phyloP scores from a whole-genome alignment of 2,113 vertebrate species.

The Setophaga petechia region DNA sequence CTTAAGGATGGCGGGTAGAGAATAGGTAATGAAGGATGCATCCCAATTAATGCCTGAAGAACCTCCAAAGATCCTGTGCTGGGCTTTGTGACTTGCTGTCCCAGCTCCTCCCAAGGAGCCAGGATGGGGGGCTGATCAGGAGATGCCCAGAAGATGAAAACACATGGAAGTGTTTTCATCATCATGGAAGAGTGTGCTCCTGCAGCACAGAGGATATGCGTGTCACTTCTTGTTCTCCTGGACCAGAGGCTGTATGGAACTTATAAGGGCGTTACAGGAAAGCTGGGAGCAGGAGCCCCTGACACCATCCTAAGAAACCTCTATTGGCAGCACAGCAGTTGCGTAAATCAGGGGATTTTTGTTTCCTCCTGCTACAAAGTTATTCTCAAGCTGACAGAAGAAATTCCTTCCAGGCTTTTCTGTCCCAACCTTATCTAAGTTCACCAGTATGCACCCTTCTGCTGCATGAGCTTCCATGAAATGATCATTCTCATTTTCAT shows the following conservation, averaged over 20 bases:
- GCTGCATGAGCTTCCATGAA: background rate
- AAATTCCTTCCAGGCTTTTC: background rate
- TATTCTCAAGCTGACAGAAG: background rate
- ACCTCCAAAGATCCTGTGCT: background rate
- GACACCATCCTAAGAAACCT: background rate
- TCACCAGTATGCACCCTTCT: background rate
- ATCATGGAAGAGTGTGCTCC: background rate
- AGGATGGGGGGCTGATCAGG: background rate
- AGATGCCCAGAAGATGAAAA: background rate
- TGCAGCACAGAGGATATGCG: rapidly evolving
- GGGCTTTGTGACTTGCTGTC: rapidly evolving
- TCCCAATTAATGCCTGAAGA: background rate
- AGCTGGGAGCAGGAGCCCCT: background rate
- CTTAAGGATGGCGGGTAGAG: background rate
- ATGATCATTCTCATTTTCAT: background rate
- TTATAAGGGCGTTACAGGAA: background rate
- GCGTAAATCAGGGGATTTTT: background rate
- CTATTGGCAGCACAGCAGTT: rapidly evolving
- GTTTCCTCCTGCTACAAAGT: background rate
- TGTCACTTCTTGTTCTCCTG: background rate
- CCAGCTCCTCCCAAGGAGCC: background rate
- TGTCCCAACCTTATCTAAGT: background rate
- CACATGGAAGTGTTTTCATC: rapidly evolving
- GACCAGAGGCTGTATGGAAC: background rate
- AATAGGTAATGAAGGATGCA: background rate